Evolutionary conservation across 2,113 vertebrate species (phyloP).

Genomic region (Steatornis caripensis): DNA sequence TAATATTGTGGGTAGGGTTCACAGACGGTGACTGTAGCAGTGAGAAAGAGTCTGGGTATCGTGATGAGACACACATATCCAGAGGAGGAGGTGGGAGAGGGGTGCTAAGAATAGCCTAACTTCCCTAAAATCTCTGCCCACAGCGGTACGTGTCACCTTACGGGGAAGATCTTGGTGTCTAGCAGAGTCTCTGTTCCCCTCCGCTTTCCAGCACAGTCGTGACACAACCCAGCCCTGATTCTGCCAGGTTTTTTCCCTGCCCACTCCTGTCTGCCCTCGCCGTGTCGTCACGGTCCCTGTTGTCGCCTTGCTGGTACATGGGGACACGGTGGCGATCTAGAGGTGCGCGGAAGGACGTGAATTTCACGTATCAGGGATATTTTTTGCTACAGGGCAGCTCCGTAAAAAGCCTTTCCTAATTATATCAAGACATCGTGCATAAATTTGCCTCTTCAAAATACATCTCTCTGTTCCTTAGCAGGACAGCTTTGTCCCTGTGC

Average conservation of each 20-base stretch:
- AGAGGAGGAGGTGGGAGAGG: not conserved
- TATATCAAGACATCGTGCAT: not conserved
- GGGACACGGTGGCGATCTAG: not conserved
- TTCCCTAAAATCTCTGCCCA: constrained; percentile 47
- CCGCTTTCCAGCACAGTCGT: not conserved
- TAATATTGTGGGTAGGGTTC: not conserved
- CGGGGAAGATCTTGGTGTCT: not conserved
- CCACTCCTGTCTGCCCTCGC: not conserved
- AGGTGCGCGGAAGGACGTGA: not conserved
- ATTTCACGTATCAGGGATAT: not conserved
- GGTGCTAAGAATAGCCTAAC: not conserved
- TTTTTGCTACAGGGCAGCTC: not conserved
- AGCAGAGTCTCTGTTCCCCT: not conserved
- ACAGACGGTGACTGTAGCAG: not conserved
- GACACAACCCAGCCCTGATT: not conserved
- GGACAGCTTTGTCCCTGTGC: not conserved
- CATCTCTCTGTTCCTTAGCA: not conserved
- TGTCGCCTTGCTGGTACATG: not conserved
- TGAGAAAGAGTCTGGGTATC: not conserved
- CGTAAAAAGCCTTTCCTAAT: constrained; percentile 1
- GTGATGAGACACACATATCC: not conserved
- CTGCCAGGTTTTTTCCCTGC: not conserved
- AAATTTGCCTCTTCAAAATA: constrained; percentile 1
- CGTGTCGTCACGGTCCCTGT: fast-evolving
- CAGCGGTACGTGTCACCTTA: not conserved